A percentile compares a stretch with the other conserved stretches of the same genome.
Evolutionary conservation across 2,888 invertebrate genomes (phyloP).

Genomic region (Cephus pulcher): DNA sequence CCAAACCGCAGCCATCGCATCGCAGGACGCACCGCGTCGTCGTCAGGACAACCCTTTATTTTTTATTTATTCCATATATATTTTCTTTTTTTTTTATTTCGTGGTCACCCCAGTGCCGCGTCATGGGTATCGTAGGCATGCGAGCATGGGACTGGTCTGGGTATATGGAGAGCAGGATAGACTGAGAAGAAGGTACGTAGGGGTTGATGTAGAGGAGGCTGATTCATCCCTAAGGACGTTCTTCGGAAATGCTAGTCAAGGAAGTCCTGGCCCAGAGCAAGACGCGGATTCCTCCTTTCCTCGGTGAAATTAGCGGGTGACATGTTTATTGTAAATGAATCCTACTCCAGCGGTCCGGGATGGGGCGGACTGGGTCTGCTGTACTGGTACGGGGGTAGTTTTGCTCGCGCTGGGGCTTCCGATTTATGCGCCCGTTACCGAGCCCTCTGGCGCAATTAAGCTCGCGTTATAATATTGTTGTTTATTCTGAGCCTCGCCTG

Average conservation of each 20-base stretch:
- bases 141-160: neutral
- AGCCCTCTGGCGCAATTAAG: slow-evolving; percentile 65
- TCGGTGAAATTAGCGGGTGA: slow-evolving; percentile 59
- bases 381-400: slow-evolving; percentile 25
- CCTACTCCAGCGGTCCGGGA: slow-evolving; percentile 42
- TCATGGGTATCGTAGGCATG: neutral
- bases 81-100: slow-evolving; percentile 10
- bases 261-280: neutral
- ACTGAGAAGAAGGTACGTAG: neutral
- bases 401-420: slow-evolving; percentile 36
- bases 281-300: slow-evolving; percentile 22
- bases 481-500: slow-evolving; percentile 60
- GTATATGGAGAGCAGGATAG: neutral
- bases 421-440: slow-evolving; percentile 63
- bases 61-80: neutral
- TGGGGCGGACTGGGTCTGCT: slow-evolving; percentile 13
- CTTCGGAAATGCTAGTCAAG: neutral
- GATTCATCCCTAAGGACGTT: neutral
- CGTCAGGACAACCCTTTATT: slow-evolving; percentile 24
- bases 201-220: neutral
- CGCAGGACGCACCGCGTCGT: slow-evolving; percentile 12
- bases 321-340: slow-evolving; percentile 66
- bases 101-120: neutral
- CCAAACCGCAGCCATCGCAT: slow-evolving; percentile 58
- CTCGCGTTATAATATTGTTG: slow-evolving; percentile 66